Evolutionary conservation across 2,797 vertebrate genomes (phyloP).

Genomic region (Sarcoramphus papa): DNA sequence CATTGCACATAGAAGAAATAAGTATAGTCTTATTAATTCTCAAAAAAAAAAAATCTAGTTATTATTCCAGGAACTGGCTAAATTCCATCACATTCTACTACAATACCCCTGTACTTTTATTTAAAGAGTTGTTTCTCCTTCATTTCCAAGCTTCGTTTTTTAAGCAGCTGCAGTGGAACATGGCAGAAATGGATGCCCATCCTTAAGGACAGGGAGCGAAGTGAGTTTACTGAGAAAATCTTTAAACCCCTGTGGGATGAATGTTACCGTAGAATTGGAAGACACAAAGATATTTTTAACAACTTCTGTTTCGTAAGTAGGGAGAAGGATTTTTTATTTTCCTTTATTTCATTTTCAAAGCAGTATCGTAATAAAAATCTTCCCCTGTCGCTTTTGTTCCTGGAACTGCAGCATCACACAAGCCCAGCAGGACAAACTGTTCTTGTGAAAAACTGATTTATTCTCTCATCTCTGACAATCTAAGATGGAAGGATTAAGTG

Average conservation of each 20-base stretch:
- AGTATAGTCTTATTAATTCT: not conserved
- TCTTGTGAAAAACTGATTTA: constrained; percentile 34
- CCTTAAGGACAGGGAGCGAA: not conserved
- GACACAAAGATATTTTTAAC: not conserved
- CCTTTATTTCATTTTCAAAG: constrained; percentile 7
- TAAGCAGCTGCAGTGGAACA: not conserved
- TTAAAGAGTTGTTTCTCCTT: not conserved
- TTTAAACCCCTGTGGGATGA: not conserved
- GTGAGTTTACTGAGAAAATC: not conserved
- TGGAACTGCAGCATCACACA: constrained; percentile 14
- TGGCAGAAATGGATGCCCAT: not conserved
- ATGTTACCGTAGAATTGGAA: not conserved
- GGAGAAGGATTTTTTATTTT: not conserved
- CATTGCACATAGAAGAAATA: too few species aligned
- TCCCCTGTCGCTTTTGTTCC: not conserved
- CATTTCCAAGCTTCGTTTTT: not conserved
- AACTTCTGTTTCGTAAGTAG: not conserved
- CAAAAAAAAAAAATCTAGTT: not conserved
- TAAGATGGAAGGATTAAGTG: constrained; percentile 43
- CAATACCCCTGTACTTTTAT: not conserved
- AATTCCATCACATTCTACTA: not conserved
- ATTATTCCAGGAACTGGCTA: not conserved
- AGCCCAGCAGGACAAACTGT: constrained; percentile 37
- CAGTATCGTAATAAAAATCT: not conserved
- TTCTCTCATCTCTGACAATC: constrained; percentile 15